These are phyloP conservation scores for Todiramphus saurophagus DNA, from an alignment of 2,113 vertebrate species.

Conservation along the genomic window DNA sequence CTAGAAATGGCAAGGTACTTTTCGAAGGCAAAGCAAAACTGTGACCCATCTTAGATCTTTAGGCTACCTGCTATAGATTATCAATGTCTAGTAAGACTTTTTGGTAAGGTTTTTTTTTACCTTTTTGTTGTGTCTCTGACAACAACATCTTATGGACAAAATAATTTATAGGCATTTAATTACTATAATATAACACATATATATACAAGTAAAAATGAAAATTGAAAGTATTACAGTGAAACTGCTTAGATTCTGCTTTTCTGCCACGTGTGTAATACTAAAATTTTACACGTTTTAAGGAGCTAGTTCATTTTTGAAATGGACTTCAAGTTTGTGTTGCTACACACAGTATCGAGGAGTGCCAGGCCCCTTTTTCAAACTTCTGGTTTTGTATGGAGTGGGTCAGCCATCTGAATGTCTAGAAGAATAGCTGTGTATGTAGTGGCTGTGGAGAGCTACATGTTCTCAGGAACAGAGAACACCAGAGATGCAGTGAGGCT, in stretches of 20 bases:
- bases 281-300: neutral
- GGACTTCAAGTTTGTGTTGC: neutral
- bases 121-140: neutral
- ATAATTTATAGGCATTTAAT: neutral
- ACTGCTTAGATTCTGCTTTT: neutral
- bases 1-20: neutral
- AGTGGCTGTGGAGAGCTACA: fast-evolving
- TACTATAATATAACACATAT: neutral
- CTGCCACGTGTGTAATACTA: neutral
- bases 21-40: neutral
- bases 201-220: neutral
- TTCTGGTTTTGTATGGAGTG: neutral
- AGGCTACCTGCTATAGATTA: neutral
- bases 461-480: neutral
- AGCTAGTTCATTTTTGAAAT: neutral
- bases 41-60: neutral
- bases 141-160: neutral
- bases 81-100: neutral
- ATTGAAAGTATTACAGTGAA: neutral
- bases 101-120: neutral
- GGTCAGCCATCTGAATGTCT: neutral
- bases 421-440: neutral
- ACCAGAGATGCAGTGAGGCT: neutral
- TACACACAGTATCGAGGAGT: neutral
- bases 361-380: fast-evolving